These are phyloP conservation scores for Ectemnius continuus DNA, from an alignment of 2,888 invertebrate species.

Conservation along the genomic window DNA sequence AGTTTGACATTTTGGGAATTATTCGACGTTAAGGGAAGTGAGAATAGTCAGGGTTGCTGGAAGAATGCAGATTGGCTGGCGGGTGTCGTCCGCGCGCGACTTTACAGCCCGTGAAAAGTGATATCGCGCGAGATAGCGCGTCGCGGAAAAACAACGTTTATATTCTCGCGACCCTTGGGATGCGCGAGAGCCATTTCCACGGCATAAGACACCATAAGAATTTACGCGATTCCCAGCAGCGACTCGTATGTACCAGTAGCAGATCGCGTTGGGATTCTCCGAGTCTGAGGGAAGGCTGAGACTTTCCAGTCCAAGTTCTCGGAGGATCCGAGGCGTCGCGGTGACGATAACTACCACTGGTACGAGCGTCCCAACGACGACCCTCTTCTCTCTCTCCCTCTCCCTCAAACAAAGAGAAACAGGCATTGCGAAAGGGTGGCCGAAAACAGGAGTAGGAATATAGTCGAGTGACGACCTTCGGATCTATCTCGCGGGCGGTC, in stretches of 20 bases:
- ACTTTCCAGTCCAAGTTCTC: too few species aligned
- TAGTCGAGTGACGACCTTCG: background rate
- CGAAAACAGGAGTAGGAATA: background rate
- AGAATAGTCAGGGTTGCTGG: too few species aligned
- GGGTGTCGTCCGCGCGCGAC: conserved; percentile 10
- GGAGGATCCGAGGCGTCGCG: background rate
- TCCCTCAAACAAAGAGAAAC: too few species aligned
- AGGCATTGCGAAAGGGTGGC: background rate
- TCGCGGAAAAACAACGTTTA: conserved; percentile 59
- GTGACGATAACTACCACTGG: conserved; percentile 13
- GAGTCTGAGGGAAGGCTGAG: too few species aligned
- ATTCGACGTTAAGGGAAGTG: too few species aligned
- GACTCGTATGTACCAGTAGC: conserved; percentile 11
- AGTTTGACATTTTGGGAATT: too few species aligned
- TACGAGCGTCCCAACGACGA: conserved; percentile 8
- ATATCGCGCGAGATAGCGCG: background rate
- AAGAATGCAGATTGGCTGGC: background rate
- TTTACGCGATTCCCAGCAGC: conserved; percentile 50
- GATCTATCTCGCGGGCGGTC: background rate
- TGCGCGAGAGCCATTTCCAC: conserved; percentile 46
- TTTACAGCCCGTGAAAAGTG: conserved; percentile 56
- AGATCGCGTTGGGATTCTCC: conserved; percentile 22
- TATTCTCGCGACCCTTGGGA: conserved; percentile 30
- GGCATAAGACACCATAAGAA: conserved; percentile 57
- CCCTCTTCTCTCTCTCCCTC: too few species aligned